Base-by-base conservation (phyloP, 92 coral and sea anemone genomes). In the Isaurus tuberculatus region DNA sequence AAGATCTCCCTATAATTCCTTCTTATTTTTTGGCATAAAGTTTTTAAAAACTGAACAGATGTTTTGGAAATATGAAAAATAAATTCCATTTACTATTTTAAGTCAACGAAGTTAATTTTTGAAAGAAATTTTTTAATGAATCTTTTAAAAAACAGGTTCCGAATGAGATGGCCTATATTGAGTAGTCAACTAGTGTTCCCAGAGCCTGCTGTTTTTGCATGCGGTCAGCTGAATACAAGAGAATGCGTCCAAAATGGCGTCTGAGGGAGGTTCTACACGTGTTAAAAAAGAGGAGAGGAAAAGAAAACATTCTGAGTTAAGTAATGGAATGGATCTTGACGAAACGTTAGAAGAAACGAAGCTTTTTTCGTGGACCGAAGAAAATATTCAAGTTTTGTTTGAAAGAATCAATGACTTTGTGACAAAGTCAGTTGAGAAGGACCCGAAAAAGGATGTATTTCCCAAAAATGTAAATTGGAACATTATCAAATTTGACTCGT, bases 401-500 rank as follows among this genome's bases (percentile, higher is more conserved):
- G 51, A 60, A 0, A 90, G 83, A 51, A 87, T 92, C 0, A 79
- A 87, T 5, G 84, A 73, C 9, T 87, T 90, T 57, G 17, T 86
- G 22, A 48, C n/a, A 10, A 33, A 19, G 2, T 46, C n/a, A 30
- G 74, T 13, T 9, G 51, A 23, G 13, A 81, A 34, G 49, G 14
- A 19, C 4, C 68, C 31, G 13, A 13, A 3, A 8, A 33, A 86
- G 65, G 29, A 53, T 30, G 33, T 84, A 4, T 93, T 40, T n/a
- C 33, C 87, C 2, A 88, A 81, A 40, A 51, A 86, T 23, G 68
- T 93, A 48, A 75, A 40, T 23, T 91, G 93, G 92, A 73, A 64
- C 2, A 49, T 83, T 17, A 29, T 93, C 1, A 61, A 64, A 15
- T 86, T 90, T 44, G 91, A 73, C 0, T 87, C 22, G 0, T 88